Evolutionary conservation across 2,113 vertebrate genomes (phyloP), one percentile per base, ranked within the genome.

Genomic region (Corythoichthys intestinalis): DNA sequence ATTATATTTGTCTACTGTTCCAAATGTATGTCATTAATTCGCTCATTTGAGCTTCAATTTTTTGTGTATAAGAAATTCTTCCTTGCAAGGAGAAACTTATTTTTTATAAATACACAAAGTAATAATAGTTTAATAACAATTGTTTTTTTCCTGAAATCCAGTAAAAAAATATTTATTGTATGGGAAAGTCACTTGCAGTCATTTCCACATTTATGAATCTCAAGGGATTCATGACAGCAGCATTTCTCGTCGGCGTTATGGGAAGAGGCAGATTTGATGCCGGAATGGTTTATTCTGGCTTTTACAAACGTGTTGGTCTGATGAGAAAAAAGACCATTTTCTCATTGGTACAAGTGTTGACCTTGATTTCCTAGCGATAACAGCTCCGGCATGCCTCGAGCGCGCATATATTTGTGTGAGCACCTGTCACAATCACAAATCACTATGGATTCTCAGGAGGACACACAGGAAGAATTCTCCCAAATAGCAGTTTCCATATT

Each of bases 391-490:
- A 69, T n/a, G 12, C 57, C 49, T 17, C 44, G 63, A 63, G 68
- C 70, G 53, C 46, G 71, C 73, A 46, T 77, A 39, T 76, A 69
- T 71, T 67, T 72, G 76, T 66, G 38, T 64, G 66, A 73, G 60
- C 73, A 81, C 78, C 82, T 86, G 84, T 80, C 77, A 80, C 49
- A 39, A 47, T 17, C 75, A 80, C 79, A 77, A 86, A 87, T 87
- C 79, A 74, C 15, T 54, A 59, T 39, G 58, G 72, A 75, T 73
- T 70, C 62, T 49, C 50, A 48, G 71, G 70, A 70, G 74, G 60
- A 80, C 77, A 67, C 79, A 72, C 72, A 70, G 70, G 72, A 68
- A 65, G 67, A 80, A 61, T 13, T 59, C 28, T 57, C 60, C 63
- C 13, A 57, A 69, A 65, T 72, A 37, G 47, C 39, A 56, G 65